Base-by-base conservation (phyloP, 2,888 invertebrate species). In the Amphimallon solstitiale region DNA sequence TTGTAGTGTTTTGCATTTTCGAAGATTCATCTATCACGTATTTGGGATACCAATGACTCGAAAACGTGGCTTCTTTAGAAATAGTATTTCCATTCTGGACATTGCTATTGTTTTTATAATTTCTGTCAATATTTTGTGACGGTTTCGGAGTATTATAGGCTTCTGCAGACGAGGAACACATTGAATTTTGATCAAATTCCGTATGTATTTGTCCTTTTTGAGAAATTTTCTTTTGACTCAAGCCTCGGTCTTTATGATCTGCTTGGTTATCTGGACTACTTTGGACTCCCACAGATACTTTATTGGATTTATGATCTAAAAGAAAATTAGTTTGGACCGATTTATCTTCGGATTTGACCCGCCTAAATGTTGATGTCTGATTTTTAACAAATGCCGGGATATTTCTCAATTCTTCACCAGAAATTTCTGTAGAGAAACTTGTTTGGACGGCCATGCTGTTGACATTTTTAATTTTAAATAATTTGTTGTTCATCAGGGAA, bases 11-110 rank as follows among this genome's bases (percentile, higher is more conserved):
- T 10, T 12, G 21, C 0, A 1, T 38, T 61, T 35, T 48, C 2
- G 19, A 4, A 12, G 1, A 9, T 15, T 51, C 19, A 15, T 15
- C 17, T 34, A 14, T 0, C 21, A 51, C 5, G 29, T 7, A 38
- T 12, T 51, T 51, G 9, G 40, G 9, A 29, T 43, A 14, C 38
- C 40, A 64, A 46, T 64, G 64, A 35, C 64, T 64, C n/a, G 35
- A 21, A 21, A 64, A 64, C 1, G 64, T 64, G 5, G 21, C 19
- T 29, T 61, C 35, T 10, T 48, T 49, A 12, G 5, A 40, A 9
- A 7, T 7, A n/a, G n/a, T n/a, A 43, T 21, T 40, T 3, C 4
- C 9, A 17, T 56, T 17, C 9, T 17, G 19, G 14, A 14, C 3
- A 45, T 12, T 45, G 2, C 17, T 1, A 10, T 2, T 45, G 3